These are phyloP conservation scores for Euplagia quadripunctaria DNA, from an alignment of 2,888 invertebrate genomes.

Conservation along the genomic window DNA sequence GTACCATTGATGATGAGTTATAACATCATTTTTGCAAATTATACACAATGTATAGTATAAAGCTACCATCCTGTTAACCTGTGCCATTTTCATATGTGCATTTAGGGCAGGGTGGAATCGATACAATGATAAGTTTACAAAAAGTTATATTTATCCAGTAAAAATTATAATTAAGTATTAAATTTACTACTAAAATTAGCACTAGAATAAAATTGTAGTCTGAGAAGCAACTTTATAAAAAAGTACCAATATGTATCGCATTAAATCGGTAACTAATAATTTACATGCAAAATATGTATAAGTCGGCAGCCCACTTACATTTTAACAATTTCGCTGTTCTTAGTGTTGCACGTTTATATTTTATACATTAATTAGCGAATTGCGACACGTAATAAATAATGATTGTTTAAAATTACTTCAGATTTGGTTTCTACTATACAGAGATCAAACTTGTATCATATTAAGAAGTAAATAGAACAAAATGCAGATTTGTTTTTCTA, in stretches of 20 bases:
- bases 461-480: constrained; percentile 67
- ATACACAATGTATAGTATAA: constrained; percentile 26
- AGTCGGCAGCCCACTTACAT: constrained; percentile 51
- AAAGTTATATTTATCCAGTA: constrained; percentile 74
- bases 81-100: constrained; percentile 53
- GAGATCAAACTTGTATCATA: constrained; percentile 78
- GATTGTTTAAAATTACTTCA: constrained; percentile 60
- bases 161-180: constrained; percentile 75
- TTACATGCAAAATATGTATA: constrained; percentile 49
- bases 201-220: constrained; percentile 67
- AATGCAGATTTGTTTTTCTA: constrained; percentile 85
- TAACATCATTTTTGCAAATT: constrained; percentile 24
- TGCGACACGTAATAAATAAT: constrained; percentile 67
- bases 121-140: constrained; percentile 74
- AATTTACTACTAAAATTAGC: constrained; percentile 78
- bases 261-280: constrained; percentile 72
- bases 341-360: constrained; percentile 55
- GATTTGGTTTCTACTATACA: constrained; percentile 81
- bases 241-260: constrained; percentile 57
- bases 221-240: constrained; percentile 57
- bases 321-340: constrained; percentile 60
- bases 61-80: constrained; percentile 38
- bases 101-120: constrained; percentile 67
- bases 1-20: constrained; percentile 7
- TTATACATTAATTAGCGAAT: constrained; percentile 57